Evolutionary conservation across 2,888 invertebrate genomes (phyloP).

Genomic region (Drosophila barbarae): DNA sequence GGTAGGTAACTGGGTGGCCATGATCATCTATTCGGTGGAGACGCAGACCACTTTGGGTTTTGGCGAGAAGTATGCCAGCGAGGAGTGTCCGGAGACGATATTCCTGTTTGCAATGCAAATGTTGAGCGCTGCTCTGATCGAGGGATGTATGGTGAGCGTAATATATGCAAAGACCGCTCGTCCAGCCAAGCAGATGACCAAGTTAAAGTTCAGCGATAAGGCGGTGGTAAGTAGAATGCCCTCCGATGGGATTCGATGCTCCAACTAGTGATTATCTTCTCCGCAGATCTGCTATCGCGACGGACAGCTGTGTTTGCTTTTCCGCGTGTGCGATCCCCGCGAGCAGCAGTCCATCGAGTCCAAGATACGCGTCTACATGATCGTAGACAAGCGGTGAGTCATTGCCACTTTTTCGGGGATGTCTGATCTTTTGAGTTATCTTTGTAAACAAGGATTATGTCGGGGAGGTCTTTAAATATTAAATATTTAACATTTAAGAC

Average conservation of each 20-base stretch:
- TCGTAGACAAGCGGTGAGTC: slow-evolving; percentile 76
- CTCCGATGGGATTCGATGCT: too few relatives aligned
- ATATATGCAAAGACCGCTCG: slow-evolving; percentile 89
- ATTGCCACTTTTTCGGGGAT: neutral
- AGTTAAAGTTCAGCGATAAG: slow-evolving; percentile 89
- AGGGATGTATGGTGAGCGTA: slow-evolving; percentile 83
- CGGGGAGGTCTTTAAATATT: too few relatives aligned
- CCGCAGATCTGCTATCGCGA: slow-evolving; percentile 88
- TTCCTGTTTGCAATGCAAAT: slow-evolving; percentile 89
- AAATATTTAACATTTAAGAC: neutral
- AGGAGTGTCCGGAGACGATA: slow-evolving; percentile 89
- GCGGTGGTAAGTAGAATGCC: slow-evolving; percentile 82
- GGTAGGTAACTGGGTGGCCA: slow-evolving; percentile 83
- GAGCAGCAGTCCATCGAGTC: slow-evolving; percentile 90
- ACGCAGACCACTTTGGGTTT: slow-evolving; percentile 93
- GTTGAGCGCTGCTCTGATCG: slow-evolving; percentile 82
- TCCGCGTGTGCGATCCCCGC: slow-evolving; percentile 89
- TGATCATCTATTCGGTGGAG: slow-evolving; percentile 91
- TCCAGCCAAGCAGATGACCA: slow-evolving; percentile 87
- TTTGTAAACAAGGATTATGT: neutral
- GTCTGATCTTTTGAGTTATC: neutral
- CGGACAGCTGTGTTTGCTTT: slow-evolving; percentile 87
- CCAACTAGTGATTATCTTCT: neutral
- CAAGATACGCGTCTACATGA: slow-evolving; percentile 84
- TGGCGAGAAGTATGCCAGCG: slow-evolving; percentile 88